Evolutionary conservation across 2,113 vertebrate species (phyloP), one percentile per base, ranked within the genome.

Genomic region (Mirounga angustirostris): DNA sequence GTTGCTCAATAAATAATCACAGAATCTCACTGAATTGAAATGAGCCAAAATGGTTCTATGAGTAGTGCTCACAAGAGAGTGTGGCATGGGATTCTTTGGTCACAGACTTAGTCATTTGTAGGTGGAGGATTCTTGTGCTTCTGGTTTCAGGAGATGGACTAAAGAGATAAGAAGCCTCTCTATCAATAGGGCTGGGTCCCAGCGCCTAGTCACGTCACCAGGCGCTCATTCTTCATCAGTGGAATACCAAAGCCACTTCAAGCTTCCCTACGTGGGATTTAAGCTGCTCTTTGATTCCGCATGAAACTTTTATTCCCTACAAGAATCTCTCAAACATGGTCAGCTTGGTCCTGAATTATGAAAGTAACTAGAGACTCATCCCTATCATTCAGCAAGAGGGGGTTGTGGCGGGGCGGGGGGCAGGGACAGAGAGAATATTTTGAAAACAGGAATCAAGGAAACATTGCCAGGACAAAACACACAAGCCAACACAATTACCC

Each of bases 401-500:
- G 28, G 19, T 76, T 40, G 40, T 40, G 40, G 58, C 4, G 36
- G 36, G 26, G 9, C 5, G 40, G n/a, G 7, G 46, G 22, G 40
- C 56, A 67, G 63, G 71, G 85, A 95, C 13, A n/a, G 65, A 84
- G 90, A 96, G 58, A 89, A 67, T 92, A 86, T 89, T 97, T 95
- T 71, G 61, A 97, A 97, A 93, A 93, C 46, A 91, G 93, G 82
- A 88, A 94, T 98, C 85, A 96, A 97, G 82, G 71, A 89, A 92
- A 63, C 43, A 69, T 9, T 74, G 96, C 92, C 87, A 88, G 94
- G 61, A 89, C 30, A 56, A 85, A 98, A 46, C 11, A 71, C 71
- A 86, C n/a, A 93, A 90, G 97, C 97, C 97, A 98, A 97, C 71
- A 89, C 91, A 97, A 97, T 98, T 93, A 97, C 71, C 36, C 88